Conservation (phyloP, 2,797 vertebrate genomes). For the Hyperoplus immaculatus region DNA sequence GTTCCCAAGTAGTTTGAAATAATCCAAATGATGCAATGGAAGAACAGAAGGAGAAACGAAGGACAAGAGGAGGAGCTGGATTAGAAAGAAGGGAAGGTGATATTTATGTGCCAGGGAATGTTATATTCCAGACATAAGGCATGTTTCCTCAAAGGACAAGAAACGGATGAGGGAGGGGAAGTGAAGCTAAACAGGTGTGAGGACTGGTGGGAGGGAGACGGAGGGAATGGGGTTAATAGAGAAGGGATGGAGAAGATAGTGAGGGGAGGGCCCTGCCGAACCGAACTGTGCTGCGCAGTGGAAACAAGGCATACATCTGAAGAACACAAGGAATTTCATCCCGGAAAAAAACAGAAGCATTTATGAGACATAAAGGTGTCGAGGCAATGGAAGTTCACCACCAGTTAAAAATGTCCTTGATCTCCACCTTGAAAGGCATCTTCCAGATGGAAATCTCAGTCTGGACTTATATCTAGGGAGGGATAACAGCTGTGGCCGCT, state of each 20-base stretch:
- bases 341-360: not conserved
- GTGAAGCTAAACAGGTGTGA: slow-evolving; percentile 48
- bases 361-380: not conserved
- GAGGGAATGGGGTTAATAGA: slow-evolving; percentile 43
- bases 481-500: slow-evolving; percentile 22
- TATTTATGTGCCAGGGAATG: slow-evolving; percentile 14
- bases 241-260: slow-evolving; percentile 11
- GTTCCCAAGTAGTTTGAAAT: not conserved
- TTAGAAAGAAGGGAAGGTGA: not conserved
- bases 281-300: no score
- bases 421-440: slow-evolving; percentile 5
- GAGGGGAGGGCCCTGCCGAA: not conserved
- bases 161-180: slow-evolving; percentile 45
- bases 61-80: not conserved
- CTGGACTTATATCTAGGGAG: slow-evolving; percentile 12
- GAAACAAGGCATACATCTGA: no score
- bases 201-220: slow-evolving; percentile 21
- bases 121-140: slow-evolving; percentile 10
- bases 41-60: not conserved
- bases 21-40: not conserved
- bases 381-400: not conserved
- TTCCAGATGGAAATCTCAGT: slow-evolving; percentile 12
- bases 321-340: not conserved
- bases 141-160: slow-evolving; percentile 15
- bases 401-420: not conserved